Conservation (phyloP, 2,797 vertebrate genomes). For the Stomatorhinus walkeri region DNA sequence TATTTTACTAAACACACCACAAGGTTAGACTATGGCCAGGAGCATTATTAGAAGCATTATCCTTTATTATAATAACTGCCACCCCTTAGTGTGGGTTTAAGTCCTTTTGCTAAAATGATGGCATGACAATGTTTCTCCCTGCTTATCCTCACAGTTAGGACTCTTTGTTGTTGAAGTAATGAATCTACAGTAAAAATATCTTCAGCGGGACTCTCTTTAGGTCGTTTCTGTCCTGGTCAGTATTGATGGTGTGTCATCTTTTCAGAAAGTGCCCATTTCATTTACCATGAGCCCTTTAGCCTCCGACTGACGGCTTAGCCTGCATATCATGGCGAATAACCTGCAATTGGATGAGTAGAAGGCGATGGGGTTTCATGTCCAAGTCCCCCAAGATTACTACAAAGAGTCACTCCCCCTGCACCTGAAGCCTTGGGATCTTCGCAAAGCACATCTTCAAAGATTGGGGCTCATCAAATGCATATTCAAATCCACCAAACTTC, state of each 20-base stretch:
- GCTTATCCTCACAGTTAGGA: background rate
- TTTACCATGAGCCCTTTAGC: background rate
- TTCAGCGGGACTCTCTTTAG: background rate
- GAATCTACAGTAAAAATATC: background rate
- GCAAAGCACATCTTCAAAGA: slow-evolving; percentile 25
- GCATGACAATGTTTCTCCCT: background rate
- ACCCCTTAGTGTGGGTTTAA: background rate
- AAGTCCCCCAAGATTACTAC: slow-evolving; percentile 24
- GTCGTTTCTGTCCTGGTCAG: background rate
- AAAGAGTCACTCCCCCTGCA: slow-evolving; percentile 18
- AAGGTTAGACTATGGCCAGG: background rate
- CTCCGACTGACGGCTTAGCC: background rate
- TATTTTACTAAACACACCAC: background rate
- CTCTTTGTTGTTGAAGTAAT: background rate
- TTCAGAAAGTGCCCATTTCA: background rate
- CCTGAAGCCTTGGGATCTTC: slow-evolving; percentile 23
- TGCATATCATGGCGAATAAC: background rate
- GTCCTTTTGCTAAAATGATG: background rate
- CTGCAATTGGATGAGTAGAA: slow-evolving; percentile 14
- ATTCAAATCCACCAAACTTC: background rate
- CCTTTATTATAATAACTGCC: background rate
- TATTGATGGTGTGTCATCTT: background rate
- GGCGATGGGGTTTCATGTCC: background rate
- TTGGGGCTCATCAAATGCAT: slow-evolving; percentile 30
- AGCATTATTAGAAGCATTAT: background rate